Base-by-base conservation (phyloP, 2,888 invertebrate species). In the Atethmia centrago region DNA sequence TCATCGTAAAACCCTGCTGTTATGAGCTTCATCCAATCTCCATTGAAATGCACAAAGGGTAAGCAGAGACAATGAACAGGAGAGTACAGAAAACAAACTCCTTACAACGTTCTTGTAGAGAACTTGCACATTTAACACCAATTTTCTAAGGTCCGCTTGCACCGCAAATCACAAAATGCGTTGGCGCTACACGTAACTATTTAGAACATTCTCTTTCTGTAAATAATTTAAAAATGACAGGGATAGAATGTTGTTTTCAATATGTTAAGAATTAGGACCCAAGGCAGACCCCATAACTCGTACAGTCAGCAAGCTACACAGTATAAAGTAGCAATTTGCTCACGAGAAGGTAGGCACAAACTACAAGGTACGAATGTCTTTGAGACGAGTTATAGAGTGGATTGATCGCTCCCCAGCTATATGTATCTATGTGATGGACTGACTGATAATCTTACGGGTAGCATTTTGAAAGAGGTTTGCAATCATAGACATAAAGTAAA, bases 1-100 rank as follows among this genome's bases (percentile, higher is more conserved):
- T 82, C 84, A 84, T 75, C 80, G 80, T 84, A 82, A 79, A 83
- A 80, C 69, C 71, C 51, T 36, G 71, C 67, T 64, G 69, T 66
- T 84, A 84, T 53, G 76, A 58, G 63, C 59, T 74, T 56, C 74
- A 80, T 83, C 81, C 69, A 72, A 79, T 71, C 84, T 71, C 75
- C 86, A 74, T 85, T 65, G 68, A 72, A 82, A 73, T 71, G 64
- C 51, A 70, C 55, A 75, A 84, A 79, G 68, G 77, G 77, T 82
- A 79, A 70, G 66, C 68, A 79, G 56, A 56, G 28, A 0, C 59
- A 64, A 0, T 31, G 0, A 10, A 42, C 14, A 71, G 16, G 1
- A 1, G 8, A 12, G 0, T 1, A 7, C 67, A 80, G 80, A 71
- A 84, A 28, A 31, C 9, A 12, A 40, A 65, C 25, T 25, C 8